Base-by-base conservation (phyloP, 2,888 invertebrate species). In the Dendrolimus houi region DNA sequence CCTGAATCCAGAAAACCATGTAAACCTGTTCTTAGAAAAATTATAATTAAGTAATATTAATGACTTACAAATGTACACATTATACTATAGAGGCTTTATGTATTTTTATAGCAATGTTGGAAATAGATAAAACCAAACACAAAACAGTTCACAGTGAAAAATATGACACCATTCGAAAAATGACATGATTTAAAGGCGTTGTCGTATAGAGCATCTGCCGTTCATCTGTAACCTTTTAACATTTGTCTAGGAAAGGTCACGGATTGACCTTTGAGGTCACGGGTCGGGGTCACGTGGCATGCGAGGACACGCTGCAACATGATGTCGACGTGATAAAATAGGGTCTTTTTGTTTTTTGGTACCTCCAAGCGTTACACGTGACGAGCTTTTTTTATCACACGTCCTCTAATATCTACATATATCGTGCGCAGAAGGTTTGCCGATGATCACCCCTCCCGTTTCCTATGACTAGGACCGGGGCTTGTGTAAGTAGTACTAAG, bases 221-320 rank as follows among this genome's bases (percentile, higher is more conserved):
- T 47, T 47, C 47, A 47, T 47, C 47, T 47, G 9, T 47, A 47
- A 47, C 47, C 47, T 47, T 47, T 47, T 47, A 47, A 47, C 47
- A 47, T 47, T 47, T 47, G 47, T 47, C 47, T 47, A 47, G 47
- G 47, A 58, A 53, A 58, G 55, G 57, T 55, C 42, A 58, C 55
- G 41, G 9, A 8, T 52, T 13, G 57, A 55, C 53, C 57, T 54
- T 52, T 40, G 53, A 10, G 53, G 53, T 54, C 17, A 40, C 9
- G 40, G 52, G 53, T 55, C 41, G 57, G 40, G 52, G 55, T 55
- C 52, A 47, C 47, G 47, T 6, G 47, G 47, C 9, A 47, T 47
- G 47, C 47, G 47, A 47, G 47, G 47, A 47, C 47, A 47, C 12
- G 12, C 47, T 47, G 47, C 47, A 47, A 47, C 47, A 47, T 12